These are phyloP conservation scores for Agriopis leucophaearia DNA, from an alignment of 2,888 invertebrate genomes.

Conservation along the genomic window DNA sequence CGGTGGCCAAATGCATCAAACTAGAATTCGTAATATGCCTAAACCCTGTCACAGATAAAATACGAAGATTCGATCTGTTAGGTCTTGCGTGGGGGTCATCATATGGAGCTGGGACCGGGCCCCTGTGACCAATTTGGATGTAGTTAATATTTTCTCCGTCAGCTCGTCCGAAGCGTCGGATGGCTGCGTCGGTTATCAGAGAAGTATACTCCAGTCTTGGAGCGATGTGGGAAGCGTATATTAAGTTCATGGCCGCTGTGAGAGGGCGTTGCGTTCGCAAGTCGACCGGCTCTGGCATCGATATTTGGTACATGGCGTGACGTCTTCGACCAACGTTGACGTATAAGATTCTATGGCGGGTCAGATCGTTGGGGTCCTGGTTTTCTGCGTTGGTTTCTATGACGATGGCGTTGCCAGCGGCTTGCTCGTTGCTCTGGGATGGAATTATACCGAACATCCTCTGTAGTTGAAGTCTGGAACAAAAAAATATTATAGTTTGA, in stretches of 20 bases:
- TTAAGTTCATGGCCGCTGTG: not conserved
- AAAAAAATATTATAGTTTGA: not conserved
- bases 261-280: not conserved
- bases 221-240: slow-evolving; percentile 7
- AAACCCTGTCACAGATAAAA: slow-evolving; percentile 86
- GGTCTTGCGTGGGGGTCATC: slow-evolving; percentile 55
- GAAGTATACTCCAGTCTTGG: slow-evolving; percentile 10
- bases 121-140: slow-evolving; percentile 62
- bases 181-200: slow-evolving; percentile 69
- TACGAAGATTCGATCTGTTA: slow-evolving; percentile 78
- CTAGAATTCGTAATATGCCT: slow-evolving; percentile 88
- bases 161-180: slow-evolving; percentile 69
- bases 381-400: not conserved
- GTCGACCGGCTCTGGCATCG: slow-evolving; percentile 34
- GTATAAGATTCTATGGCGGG: slow-evolving; percentile 61
- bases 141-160: slow-evolving; percentile 67
- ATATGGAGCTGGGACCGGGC: slow-evolving; percentile 32
- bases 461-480: not conserved
- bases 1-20: slow-evolving; percentile 86
- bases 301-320: slow-evolving; percentile 53
- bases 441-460: too few species aligned
- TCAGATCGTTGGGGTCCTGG: slow-evolving; percentile 26
- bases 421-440: too few species aligned
- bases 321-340: slow-evolving; percentile 61
- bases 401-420: not conserved